Base-by-base conservation (phyloP, 2,888 invertebrate species). In the Xanthorhoe designata region DNA sequence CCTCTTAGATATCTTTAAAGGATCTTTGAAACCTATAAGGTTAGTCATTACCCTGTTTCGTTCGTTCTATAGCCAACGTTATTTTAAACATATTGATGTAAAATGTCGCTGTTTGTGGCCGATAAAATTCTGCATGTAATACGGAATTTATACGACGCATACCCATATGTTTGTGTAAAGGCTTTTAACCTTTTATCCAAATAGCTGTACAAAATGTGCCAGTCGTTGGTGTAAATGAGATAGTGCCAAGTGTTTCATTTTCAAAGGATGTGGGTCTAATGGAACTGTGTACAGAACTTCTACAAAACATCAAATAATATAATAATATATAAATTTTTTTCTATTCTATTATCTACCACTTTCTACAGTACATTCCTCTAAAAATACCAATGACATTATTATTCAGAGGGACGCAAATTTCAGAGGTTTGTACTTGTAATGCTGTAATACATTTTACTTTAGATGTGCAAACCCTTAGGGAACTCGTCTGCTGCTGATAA, bases 401-500 rank as follows among this genome's bases (percentile, higher is more conserved):
- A 7, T 32, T 4, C 5, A 32, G 32, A 32, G 6, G 32, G 32
- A 7, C 32, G 32, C 32, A 32, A 24, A 24, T 32, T 3, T 32
- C 0, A 32, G 6, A 7, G 32, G 32, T 32, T 32, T 32, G 5
- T 24, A 32, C 6, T 32, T 32, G 32, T 32, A 32, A 32, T 32
- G 24, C 32, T 32, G n/a, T 32, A 32, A 24, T 63, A 70, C 61
- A 66, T 62, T 53, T 61, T 32, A 68, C 64, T 66, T 72, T 68
- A 71, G 71, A 66, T 66, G 63, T 70, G 71, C 60, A 64, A 52
- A 55, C 63, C 73, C 71, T 19, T 13, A 35, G 72, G 71, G 69
- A 70, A 52, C 61, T 51, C 57, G 70, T 69, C 68, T 70, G 66
- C 63, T 66, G 66, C 62, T 70, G 74, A 75, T 71, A 72, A 72